Evolutionary conservation across 2,888 invertebrate genomes (phyloP), one percentile per base, ranked within the genome.

Genomic region (Diplolepis rosae): DNA sequence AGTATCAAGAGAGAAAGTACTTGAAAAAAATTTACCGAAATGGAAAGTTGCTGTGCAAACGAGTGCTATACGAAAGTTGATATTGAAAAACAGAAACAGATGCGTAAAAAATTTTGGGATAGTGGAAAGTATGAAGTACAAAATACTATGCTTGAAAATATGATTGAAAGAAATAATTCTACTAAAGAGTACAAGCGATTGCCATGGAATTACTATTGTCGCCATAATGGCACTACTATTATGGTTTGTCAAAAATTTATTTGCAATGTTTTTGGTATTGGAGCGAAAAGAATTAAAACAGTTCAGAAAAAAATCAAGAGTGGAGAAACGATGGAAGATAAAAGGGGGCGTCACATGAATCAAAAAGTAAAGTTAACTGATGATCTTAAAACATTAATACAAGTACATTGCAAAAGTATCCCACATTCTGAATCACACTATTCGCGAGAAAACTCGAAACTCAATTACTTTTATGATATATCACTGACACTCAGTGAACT

Each of bases 391-490:
- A 32, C 18, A 1, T 45, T 42, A 28, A 66, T 66, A 4, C 3
- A 45, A 66, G 27, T 11, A 45, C 35, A 66, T n/a, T 66, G 66
- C n/a, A n/a, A 61, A 35, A 61, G 61, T 27, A 35, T 61, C 11
- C 35, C 35, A 6, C 22, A 30, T 24, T 28, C 54, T 28, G 54
- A 54, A 24, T 54, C 54, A 24, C 54, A 54, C 24, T 54, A 54
- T 54, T 27, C 52, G 6, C 4, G 30, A 30, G 30, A 30, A 30
- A 30, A 6, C 6, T 30, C 30, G 6, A 30, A 30, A 9, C 66
- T 75, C 9, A 66, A 68, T 24, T 75, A 77, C 52, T 77, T 77
- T 42, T 52, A 65, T 4, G n/a, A 72, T 48, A 24, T 69, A 7
- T 28, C 52, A 11, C 66, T 74, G 22, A 75, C 48, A 18, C 32